Evolutionary conservation across 2,797 vertebrate species (phyloP).

Genomic region (Pristis pectinata): DNA sequence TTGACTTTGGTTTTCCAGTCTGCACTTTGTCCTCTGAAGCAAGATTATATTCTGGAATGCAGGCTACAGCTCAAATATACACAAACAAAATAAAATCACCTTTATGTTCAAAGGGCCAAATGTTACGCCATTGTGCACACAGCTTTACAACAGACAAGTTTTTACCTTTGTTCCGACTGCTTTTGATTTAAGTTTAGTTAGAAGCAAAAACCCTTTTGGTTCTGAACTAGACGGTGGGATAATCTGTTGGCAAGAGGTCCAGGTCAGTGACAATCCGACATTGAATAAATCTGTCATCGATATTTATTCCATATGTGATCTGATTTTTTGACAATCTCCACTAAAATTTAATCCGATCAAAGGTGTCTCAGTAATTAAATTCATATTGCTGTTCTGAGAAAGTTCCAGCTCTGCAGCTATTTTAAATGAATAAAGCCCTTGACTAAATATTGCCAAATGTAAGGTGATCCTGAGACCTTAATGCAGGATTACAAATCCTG

Average conservation of each 20-base stretch:
- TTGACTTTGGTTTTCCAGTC: background rate
- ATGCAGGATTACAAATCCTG: slow-evolving; percentile 41
- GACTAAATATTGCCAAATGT: slow-evolving; percentile 41
- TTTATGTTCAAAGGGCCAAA: slow-evolving; percentile 22
- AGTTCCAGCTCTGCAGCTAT: slow-evolving; percentile 42
- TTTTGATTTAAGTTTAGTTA: slow-evolving; percentile 30
- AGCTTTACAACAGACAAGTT: background rate
- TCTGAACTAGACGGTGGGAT: slow-evolving; percentile 31
- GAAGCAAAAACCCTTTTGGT: slow-evolving; percentile 7
- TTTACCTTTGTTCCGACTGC: background rate
- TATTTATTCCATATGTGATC: slow-evolving; percentile 36
- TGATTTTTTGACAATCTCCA: slow-evolving; percentile 38
- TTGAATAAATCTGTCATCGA: slow-evolving; percentile 13
- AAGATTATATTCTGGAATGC: background rate
- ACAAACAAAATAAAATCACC: background rate
- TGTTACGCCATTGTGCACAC: background rate
- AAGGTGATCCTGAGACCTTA: slow-evolving; percentile 46
- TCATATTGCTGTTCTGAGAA: slow-evolving; percentile 37
- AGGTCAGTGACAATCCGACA: slow-evolving; percentile 7
- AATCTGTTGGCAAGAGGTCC: slow-evolving; percentile 1
- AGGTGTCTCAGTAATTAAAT: slow-evolving; percentile 46
- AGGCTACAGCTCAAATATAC: background rate
- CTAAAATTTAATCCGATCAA: slow-evolving; percentile 37
- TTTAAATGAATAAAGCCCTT: slow-evolving; percentile 43
- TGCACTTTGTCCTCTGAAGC: background rate